phyloP scores from a whole-genome alignment of 1,140 invertebrate genomes.

The Caenorhabditis briggsae region DNA sequence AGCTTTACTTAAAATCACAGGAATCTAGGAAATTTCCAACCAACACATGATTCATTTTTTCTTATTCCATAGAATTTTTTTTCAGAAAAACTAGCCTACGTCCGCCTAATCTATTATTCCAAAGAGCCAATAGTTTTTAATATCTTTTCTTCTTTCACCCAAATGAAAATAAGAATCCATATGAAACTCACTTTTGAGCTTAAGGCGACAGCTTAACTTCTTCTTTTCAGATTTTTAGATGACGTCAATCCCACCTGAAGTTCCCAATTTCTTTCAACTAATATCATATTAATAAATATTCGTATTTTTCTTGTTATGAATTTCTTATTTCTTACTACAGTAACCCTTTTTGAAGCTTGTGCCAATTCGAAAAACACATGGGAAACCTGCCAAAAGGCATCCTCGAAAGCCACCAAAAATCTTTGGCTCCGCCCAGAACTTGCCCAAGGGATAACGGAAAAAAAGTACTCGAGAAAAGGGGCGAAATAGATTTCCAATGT shows the following conservation, averaged over 20 bases:
- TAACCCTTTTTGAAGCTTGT: not conserved
- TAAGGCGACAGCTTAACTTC: constrained; percentile 33
- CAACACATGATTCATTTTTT: not conserved
- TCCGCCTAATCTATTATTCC: not conserved
- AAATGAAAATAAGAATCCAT: constrained; percentile 21
- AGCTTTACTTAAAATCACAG: too few relatives aligned
- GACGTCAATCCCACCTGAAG: not conserved
- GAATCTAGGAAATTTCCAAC: too few relatives aligned
- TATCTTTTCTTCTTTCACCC: not conserved
- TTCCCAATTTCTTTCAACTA: constrained; percentile 4
- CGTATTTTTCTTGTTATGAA: not conserved
- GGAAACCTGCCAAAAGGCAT: constrained; percentile 47
- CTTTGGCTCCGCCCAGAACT: not conserved
- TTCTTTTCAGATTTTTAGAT: not conserved
- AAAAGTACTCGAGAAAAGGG: constrained; percentile 40
- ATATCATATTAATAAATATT: not conserved
- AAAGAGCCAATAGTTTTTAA: constrained; percentile 32
- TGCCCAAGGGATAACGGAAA: not conserved
- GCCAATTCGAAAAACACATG: not conserved
- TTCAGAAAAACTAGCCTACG: not conserved
- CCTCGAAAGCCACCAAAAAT: constrained; percentile 42
- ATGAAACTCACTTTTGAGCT: constrained; percentile 31
- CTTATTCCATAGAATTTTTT: not conserved
- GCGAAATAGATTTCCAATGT: constrained; percentile 1
- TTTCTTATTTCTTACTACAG: not conserved